A percentile compares a stretch with the other conserved stretches of the same genome.
phyloP scores from a whole-genome alignment of 2,888 invertebrate species.

The Tuta absoluta region DNA sequence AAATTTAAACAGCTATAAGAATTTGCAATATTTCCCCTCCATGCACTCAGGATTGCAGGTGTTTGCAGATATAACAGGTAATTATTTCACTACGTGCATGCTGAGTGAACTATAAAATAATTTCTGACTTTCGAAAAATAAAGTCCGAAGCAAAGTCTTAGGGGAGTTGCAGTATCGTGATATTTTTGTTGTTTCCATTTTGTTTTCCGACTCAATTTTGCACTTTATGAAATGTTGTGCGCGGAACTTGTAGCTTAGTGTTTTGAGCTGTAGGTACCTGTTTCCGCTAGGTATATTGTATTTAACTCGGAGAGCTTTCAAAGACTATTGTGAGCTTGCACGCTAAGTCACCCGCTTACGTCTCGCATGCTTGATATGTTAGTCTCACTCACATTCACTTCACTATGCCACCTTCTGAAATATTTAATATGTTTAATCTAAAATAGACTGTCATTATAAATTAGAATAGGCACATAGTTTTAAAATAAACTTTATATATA shows the following conservation, averaged over 20 bases:
- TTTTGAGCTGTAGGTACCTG: neutral
- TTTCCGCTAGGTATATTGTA: neutral
- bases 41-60: slow-evolving; percentile 50
- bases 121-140: neutral
- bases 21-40: slow-evolving; percentile 42
- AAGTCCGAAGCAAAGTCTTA: neutral
- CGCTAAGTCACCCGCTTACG: slow-evolving; percentile 21
- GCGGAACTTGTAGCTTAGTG: neutral
- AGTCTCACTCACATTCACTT: neutral
- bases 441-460: too few relatives aligned
- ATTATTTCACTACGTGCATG: slow-evolving; percentile 1
- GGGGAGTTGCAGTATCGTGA: neutral
- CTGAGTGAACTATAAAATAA: neutral
- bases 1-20: neutral
- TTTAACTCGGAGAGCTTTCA: neutral
- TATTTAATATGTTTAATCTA: neutral
- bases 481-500: too few relatives aligned
- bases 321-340: neutral
- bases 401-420: neutral
- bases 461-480: too few relatives aligned
- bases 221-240: neutral
- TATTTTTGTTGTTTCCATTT: neutral
- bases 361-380: slow-evolving; percentile 13
- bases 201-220: neutral
- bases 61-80: slow-evolving; percentile 29